phyloP scores from a whole-genome alignment of 2,797 vertebrate genomes.

The Rhinella marina region DNA sequence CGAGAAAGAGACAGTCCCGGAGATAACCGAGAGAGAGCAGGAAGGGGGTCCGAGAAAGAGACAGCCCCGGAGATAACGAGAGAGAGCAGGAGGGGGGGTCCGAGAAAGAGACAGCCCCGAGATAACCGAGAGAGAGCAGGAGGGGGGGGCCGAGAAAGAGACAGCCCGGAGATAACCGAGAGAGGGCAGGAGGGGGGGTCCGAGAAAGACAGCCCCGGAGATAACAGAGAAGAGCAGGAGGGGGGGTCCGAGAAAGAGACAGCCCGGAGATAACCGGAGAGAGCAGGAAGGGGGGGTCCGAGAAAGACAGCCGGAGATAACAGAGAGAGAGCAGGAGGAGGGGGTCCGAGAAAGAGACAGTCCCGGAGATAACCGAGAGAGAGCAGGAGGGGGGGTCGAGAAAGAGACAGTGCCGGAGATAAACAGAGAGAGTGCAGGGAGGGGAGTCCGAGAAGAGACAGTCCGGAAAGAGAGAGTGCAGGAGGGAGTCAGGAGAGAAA shows the following conservation, averaged over 20 bases:
- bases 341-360: background rate
- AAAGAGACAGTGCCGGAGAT: background rate
- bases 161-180: background rate
- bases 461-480: background rate
- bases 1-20: accelerated
- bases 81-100: too few species aligned
- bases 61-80: background rate
- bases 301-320: background rate
- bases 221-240: background rate
- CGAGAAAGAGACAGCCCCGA: background rate
- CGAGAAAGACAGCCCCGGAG: background rate
- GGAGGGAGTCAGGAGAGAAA: background rate
- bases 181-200: background rate
- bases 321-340: background rate
- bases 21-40: background rate
- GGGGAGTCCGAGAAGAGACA: background rate
- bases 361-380: too few species aligned
- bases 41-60: background rate
- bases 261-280: too few species aligned
- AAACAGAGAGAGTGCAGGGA: background rate
- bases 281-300: background rate
- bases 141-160: too few species aligned
- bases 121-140: background rate
- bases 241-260: too few species aligned
- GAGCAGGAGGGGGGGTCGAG: background rate